Conservation (phyloP, 2,113 vertebrate genomes). For the Poeciliopsis turrubarensis region DNA sequence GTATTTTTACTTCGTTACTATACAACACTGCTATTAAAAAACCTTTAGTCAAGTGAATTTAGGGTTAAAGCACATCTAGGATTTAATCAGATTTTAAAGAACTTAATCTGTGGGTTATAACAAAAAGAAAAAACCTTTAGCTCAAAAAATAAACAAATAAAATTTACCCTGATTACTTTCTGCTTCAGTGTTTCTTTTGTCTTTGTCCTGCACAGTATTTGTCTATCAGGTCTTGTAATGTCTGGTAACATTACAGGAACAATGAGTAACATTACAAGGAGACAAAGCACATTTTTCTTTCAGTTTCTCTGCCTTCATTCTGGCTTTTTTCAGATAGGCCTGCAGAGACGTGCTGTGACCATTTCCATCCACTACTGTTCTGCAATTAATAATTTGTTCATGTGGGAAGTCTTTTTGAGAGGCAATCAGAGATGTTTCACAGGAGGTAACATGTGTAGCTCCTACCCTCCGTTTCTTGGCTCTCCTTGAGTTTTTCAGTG, state of each 20-base stretch:
- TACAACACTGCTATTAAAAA: too few species aligned
- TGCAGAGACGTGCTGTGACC: not conserved
- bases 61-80: too few species aligned
- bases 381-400: not conserved
- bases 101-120: too few species aligned
- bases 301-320: not conserved
- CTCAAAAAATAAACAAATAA: not conserved
- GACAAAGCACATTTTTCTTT: not conserved
- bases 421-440: not conserved
- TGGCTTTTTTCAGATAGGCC: not conserved
- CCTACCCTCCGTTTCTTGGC: not conserved
- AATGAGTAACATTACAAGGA: not conserved
- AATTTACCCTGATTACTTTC: not conserved
- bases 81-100: too few species aligned
- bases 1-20: too few species aligned
- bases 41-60: too few species aligned
- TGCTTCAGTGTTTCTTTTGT: not conserved
- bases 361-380: not conserved
- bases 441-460: not conserved
- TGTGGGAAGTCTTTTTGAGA: not conserved
- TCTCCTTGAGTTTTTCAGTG: not conserved
- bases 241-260: not conserved
- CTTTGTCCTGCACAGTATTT: not conserved
- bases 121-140: too few species aligned
- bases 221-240: not conserved